Evolutionary conservation across 53 echinoderm and acorn worm genomes (phyloP).

Genomic region (Crossaster papposus): DNA sequence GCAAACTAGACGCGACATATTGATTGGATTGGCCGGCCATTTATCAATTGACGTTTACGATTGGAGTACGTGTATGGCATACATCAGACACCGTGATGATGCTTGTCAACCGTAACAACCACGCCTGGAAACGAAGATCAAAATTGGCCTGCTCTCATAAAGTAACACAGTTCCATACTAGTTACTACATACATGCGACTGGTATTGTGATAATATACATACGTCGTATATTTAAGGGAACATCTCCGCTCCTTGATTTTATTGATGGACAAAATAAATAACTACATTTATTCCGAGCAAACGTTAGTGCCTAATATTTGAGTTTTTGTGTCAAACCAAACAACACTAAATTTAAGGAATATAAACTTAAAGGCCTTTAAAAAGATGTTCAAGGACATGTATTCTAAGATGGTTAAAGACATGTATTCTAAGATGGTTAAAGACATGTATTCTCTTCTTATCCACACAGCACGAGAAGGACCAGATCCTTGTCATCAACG

Average conservation of each 20-base stretch:
- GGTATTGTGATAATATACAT: too few relatives aligned
- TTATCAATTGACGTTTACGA: constrained; percentile 4
- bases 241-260: neutral
- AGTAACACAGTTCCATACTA: neutral
- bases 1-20: constrained; percentile 14
- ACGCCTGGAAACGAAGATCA: neutral
- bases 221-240: too few relatives aligned
- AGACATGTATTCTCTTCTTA: neutral
- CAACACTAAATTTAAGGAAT: too few relatives aligned
- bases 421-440: neutral
- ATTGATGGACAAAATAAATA: neutral
- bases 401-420: neutral
- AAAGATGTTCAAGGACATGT: too few relatives aligned
- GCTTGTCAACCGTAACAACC: neutral
- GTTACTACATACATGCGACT: too few relatives aligned
- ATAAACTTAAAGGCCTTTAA: too few relatives aligned
- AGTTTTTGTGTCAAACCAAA: too few relatives aligned
- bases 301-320: neutral
- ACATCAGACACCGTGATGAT: neutral
- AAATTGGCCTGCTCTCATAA: neutral
- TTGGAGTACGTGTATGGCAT: neutral
- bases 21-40: neutral
- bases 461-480: constrained; percentile 60
- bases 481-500: constrained; percentile 65
- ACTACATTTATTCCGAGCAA: neutral